These are phyloP conservation scores for Perizoma affinitatum DNA, from an alignment of 2,888 invertebrate species.

Conservation along the genomic window DNA sequence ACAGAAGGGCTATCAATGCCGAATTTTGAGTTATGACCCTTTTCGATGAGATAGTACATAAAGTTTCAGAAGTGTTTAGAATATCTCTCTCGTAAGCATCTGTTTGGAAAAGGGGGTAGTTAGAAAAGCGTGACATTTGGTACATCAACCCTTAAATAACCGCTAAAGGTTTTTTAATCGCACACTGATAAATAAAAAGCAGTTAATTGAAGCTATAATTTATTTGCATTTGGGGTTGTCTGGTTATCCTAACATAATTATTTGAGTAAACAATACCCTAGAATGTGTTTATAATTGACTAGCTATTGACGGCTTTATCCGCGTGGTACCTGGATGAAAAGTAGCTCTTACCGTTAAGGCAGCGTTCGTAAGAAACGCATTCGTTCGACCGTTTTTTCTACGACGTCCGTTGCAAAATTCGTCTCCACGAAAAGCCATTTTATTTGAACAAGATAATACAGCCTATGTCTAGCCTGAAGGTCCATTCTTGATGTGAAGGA, in stretches of 20 bases:
- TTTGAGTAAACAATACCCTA: not conserved
- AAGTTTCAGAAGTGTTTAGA: constrained; percentile 14
- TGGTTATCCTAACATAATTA: not conserved
- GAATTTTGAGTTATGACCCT: constrained; percentile 4
- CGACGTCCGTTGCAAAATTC: no score
- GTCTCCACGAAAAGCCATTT: no score
- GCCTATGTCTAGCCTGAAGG: no score
- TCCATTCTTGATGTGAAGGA: no score
- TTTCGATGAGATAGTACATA: not conserved
- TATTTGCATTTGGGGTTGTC: constrained; percentile 33
- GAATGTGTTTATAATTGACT: no score
- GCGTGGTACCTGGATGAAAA: no score
- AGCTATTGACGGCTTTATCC: no score
- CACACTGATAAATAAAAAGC: constrained; percentile 36
- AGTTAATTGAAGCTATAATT: constrained; percentile 37
- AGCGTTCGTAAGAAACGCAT: no score
- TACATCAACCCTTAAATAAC: constrained; percentile 58
- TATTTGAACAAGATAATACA: no score
- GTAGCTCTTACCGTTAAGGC: no score
- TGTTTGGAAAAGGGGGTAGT: constrained; percentile 60
- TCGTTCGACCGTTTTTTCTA: no score
- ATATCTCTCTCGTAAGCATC: constrained; percentile 53
- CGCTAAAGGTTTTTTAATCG: constrained; percentile 64
- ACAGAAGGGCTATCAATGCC: not conserved
- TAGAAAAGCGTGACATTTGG: constrained; percentile 68